Base-by-base conservation (phyloP, 2,113 vertebrate species). In the Chionis minor region DNA sequence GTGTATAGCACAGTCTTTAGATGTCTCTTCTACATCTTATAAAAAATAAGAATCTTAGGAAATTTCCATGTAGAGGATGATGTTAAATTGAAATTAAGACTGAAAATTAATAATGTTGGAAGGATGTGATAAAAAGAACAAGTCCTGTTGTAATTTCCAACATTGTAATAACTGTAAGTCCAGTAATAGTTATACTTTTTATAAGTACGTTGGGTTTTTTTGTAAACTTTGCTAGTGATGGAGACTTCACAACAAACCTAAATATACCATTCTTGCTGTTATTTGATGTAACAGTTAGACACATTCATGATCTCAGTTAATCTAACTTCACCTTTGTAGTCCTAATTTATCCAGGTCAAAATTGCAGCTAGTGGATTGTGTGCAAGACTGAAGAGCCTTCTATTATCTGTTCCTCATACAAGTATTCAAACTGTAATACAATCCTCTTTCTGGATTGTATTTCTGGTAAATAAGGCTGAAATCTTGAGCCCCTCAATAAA, bases 221-320 rank as follows among this genome's bases (percentile, higher is more conserved):
- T 21, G 12, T 51, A 32, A 51, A 71, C 10, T 44, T 70, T 66
- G 2, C 16, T 75, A 86, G 23, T 15, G 32, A 40, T n/a, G 65
- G 16, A 47, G 18, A 42, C 32, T 66, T 80, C 22, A 28, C 6
- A 14, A 18, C 9, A 35, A 69, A 75, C 27, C 5, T 51, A 9
- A 14, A 45, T n/a, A 45, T 8, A 32, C 1, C 1, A 3, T 45
- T 63, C 62, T 63, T 1, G 4, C 15, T 6, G 8, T 63, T 79
- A 69, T 62, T 84, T 67, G 51, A 32, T 18, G 3, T 45, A 30
- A 12, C 5, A 47, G 30, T 42, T 21, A 58, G 86, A 47, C 12
- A 28, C 30, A 40, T 47, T 16, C 18, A 19, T 44, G 30, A 70
- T 52, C 10, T 40, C 14, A n/a, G 17, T 59, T 81, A 70, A 77